Evolutionary conservation across 2,113 vertebrate genomes (phyloP), one percentile per base, ranked within the genome.

Genomic region (Rhombomys opimus): DNA sequence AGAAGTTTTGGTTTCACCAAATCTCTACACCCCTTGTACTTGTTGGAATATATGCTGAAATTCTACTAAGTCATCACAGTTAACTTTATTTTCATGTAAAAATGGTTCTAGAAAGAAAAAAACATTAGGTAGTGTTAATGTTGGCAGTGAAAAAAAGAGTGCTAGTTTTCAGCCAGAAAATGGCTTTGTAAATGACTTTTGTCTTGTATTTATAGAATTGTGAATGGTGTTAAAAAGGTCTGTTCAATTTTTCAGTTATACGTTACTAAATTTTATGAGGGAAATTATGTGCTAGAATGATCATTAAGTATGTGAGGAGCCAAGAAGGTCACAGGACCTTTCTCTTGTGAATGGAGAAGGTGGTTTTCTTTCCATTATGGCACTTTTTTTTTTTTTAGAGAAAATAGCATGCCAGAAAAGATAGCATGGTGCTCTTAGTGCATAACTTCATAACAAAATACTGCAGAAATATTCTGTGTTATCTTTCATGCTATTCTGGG

Each of bases 211-310:
- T 97, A 96, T 96, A 96, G 95, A 97, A 96, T 88, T 84, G 86
- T 92, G 97, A 95, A 96, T 90, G 59, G 61, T 68, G 65, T 97
- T 76, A 88, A 98, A 96, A 96, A 75, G 63, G 80, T 96, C 92
- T 97, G 88, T 96, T 96, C 96, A 96, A 95, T 70, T 97, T 96
- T 96, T 96, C 92, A 92, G 80, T 96, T 97, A 93, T 90, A 94
- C 90, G 87, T 95, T 96, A 90, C 80, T 94, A 46, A 50, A 41
- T 90, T 97, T 97, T 93, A 96, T 94, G 88, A 94, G 85, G 78
- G 65, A 80, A 96, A 98, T 97, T 96, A 93, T 92, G 93, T 93
- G 76, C 84, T 76, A 93, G n/a, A 95, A 84, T 95, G 93, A 90
- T 96, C 90, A 95, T 93, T 96, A 61, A 96, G 90, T n/a, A 68